Evolutionary conservation across 2,113 vertebrate genomes (phyloP), one percentile per base, ranked within the genome.

Genomic region (Pterocles orientalis): DNA sequence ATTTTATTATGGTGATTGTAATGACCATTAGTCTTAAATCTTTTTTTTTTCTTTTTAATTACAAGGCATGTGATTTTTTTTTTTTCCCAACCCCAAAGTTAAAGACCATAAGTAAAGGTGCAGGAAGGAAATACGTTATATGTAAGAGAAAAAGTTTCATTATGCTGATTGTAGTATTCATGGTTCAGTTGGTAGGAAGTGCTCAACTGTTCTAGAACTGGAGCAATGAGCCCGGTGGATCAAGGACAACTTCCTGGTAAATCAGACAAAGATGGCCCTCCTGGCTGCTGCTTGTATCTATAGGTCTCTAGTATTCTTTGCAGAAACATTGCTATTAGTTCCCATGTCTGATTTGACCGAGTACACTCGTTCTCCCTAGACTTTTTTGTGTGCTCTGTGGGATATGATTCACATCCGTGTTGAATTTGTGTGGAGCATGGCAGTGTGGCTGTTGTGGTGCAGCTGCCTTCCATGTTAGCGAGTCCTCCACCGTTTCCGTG

Each of bases 1-100:
- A 88, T 93, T 93, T 93, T 90, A 73, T 94, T 76, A 53, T 43
- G 79, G 68, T 85, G 84, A 94, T 90, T 83, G 47, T 88, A 83
- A 70, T 79, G 51, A 47, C 61, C 86, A 60, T 94, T 89, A 68
- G 18, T 70, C 89, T 95, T 70, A 72, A 84, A 71, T 84, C 25
- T 19, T 26, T 57, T 88, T 83, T 77, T 56, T 34, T 43, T 20
- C 8, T 62, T 72, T 71, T 70, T 91, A 64, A 89, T 88, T 91
- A 68, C 34, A 82, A 47, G 57, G 23, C 33, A 24, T 41, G 10
- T 64, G 24, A 29, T 20, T 18, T 70, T 60, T 51, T 53, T 66
- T 36, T 20, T 39, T 39, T 10, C 39, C 39, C 39, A 5, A 5
- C 41, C 6, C 6, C 16, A 81, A 57, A 6, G 21, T 84, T 78